Conservation (phyloP, 2,888 invertebrate genomes). For the Dromius quadrimaculatus region DNA sequence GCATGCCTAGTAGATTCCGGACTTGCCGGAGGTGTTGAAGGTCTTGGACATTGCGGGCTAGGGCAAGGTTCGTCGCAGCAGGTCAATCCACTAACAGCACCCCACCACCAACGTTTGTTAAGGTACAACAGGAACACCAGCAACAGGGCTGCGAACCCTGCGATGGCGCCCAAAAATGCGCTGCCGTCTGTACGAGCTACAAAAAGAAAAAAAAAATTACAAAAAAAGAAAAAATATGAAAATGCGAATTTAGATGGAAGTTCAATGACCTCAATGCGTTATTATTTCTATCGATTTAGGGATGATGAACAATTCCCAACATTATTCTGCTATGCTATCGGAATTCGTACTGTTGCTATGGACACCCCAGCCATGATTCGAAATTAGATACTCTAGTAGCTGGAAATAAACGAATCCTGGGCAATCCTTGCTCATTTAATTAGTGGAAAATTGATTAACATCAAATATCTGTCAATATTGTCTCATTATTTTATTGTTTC, state of each 20-base stretch:
- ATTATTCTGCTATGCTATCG: too few species aligned
- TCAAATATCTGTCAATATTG: too few species aligned
- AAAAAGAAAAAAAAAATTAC: constrained; percentile 53
- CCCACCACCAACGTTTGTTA: constrained; percentile 82
- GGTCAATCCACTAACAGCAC: constrained; percentile 72
- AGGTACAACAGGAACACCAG: constrained; percentile 89
- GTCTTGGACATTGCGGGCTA: constrained; percentile 64
- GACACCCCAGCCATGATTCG: background rate
- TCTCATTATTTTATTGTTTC: too few species aligned
- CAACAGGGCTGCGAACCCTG: constrained; percentile 84
- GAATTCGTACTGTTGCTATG: too few species aligned
- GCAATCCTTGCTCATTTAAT: constrained; percentile 27
- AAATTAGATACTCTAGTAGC: background rate
- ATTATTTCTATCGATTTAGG: background rate
- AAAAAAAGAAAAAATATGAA: too few species aligned
- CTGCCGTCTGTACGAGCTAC: constrained; percentile 84
- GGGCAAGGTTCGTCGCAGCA: constrained; percentile 73
- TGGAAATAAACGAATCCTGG: too few species aligned
- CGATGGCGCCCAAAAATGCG: constrained; percentile 89
- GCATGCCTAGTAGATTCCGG: constrained; percentile 60
- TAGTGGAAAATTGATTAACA: constrained; percentile 20
- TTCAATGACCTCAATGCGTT: too few species aligned
- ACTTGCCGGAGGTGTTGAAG: constrained; percentile 65
- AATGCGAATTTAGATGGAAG: too few species aligned
- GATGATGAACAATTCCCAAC: background rate